Percentiles rank a stretch among this genome's conserved stretches.
Evolutionary conservation across 2,888 invertebrate genomes (phyloP).

Genomic region (Amphipoea lucens): DNA sequence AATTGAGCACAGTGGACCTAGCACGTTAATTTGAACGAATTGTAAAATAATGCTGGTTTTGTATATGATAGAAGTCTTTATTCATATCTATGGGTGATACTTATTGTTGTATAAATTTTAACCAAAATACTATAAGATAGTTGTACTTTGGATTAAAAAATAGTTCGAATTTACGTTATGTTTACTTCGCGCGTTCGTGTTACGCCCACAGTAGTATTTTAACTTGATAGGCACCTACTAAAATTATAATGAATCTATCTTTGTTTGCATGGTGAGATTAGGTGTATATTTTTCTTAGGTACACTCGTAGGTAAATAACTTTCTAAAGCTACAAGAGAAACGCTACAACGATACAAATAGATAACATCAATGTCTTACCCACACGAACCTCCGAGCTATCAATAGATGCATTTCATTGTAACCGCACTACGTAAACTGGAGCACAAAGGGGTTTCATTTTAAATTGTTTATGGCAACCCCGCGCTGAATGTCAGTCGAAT

Average conservation of each 20-base stretch:
- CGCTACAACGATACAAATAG: not conserved
- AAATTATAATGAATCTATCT: not conserved
- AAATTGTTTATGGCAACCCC: conserved; percentile 49
- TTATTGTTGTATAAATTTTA: not conserved
- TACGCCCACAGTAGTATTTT: no score
- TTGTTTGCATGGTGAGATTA: not conserved
- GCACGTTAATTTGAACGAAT: not conserved
- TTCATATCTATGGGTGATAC: not conserved
- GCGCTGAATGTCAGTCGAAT: conserved; percentile 56
- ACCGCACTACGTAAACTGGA: conserved; percentile 26
- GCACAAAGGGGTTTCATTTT: conserved; percentile 50
- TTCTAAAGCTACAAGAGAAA: conserved; percentile 7
- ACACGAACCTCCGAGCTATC: conserved; percentile 12
- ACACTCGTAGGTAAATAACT: not conserved
- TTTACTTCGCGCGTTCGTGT: not conserved
- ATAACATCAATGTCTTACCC: conserved; percentile 28
- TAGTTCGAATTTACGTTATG: not conserved
- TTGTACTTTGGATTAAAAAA: not conserved
- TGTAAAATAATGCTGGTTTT: not conserved
- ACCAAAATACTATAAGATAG: not conserved
- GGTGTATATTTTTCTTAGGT: conserved; percentile 1
- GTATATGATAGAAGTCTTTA: not conserved
- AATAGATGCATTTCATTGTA: conserved; percentile 44
- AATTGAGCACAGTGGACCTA: not conserved
- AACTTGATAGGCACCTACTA: not conserved